phyloP scores from a whole-genome alignment of 1,140 invertebrate genomes.

The Cylas formicarius region DNA sequence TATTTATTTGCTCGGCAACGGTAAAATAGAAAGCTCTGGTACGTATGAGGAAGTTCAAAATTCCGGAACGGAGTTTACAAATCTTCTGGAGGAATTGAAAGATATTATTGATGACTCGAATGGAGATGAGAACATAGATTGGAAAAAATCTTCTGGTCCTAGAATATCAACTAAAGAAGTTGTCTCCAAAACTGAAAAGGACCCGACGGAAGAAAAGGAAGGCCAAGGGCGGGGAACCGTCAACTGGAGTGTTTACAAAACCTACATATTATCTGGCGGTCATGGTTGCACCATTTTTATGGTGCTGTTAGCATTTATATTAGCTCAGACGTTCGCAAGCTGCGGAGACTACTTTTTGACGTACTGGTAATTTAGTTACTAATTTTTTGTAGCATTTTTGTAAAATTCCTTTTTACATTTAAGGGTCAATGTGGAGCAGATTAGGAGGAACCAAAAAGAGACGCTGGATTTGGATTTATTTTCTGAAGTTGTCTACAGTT shows the following conservation, averaged over 20 bases:
- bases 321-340: slow-evolving; percentile 56
- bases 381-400: too few relatives aligned
- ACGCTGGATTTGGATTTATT: slow-evolving; percentile 16
- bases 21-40: slow-evolving; percentile 50
- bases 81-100: slow-evolving; percentile 42
- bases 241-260: slow-evolving; percentile 48
- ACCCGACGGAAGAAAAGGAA: slow-evolving; percentile 56
- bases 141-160: slow-evolving; percentile 9
- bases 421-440: too few relatives aligned
- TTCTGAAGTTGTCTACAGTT: slow-evolving; percentile 13
- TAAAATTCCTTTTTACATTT: too few relatives aligned
- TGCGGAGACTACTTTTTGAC: slow-evolving; percentile 59
- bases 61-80: slow-evolving; percentile 56
- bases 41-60: slow-evolving; percentile 54
- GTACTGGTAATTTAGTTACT: slow-evolving; percentile 62
- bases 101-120: slow-evolving; percentile 7
- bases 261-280: slow-evolving; percentile 53
- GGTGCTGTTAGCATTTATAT: slow-evolving; percentile 47
- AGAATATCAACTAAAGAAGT: slow-evolving; percentile 9
- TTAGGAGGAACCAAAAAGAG: slow-evolving; percentile 54
- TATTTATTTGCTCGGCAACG: slow-evolving; percentile 57
- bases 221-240: slow-evolving; percentile 45
- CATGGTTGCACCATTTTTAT: slow-evolving; percentile 46
- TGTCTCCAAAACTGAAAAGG: slow-evolving; percentile 5
- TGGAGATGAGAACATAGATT: slow-evolving; percentile 1